Percentiles rank a stretch among this genome's conserved stretches.
These are phyloP conservation scores for Riparia riparia DNA, from an alignment of 2,113 vertebrate genomes.

Conservation along the genomic window DNA sequence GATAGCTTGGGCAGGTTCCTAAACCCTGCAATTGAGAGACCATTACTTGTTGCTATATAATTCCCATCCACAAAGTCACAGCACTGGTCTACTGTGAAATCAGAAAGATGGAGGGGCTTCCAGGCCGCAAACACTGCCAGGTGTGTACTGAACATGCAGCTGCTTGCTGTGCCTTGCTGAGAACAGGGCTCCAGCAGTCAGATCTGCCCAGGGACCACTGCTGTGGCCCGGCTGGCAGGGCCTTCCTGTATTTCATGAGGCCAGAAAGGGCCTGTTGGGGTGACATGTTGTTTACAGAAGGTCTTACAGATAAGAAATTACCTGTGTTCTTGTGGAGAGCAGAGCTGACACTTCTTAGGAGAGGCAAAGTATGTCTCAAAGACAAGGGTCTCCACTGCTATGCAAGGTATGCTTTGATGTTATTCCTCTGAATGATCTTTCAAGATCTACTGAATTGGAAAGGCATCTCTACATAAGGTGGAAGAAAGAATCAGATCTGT, in stretches of 20 bases:
- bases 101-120: neutral
- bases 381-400: constrained; percentile 44
- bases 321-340: neutral
- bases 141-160: rapidly evolving
- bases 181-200: neutral
- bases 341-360: constrained; percentile 28
- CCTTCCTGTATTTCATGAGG: neutral
- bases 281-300: neutral
- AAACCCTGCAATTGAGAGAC: neutral
- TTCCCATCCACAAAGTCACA: neutral
- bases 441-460: constrained; percentile 34
- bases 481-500: constrained; percentile 15
- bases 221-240: neutral
- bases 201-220: neutral
- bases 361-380: constrained; percentile 29
- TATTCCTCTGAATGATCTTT: neutral
- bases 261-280: neutral
- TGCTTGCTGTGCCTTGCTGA: neutral
- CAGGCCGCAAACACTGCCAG: neutral
- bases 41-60: neutral
- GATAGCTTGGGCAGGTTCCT: rapidly evolving
- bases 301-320: constrained; percentile 33
- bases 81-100: neutral
- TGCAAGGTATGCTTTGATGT: constrained; percentile 63
- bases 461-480: neutral